These are phyloP conservation scores for Rhinogobio ventralis DNA, from an alignment of 2,797 vertebrate genomes.

Conservation along the genomic window DNA sequence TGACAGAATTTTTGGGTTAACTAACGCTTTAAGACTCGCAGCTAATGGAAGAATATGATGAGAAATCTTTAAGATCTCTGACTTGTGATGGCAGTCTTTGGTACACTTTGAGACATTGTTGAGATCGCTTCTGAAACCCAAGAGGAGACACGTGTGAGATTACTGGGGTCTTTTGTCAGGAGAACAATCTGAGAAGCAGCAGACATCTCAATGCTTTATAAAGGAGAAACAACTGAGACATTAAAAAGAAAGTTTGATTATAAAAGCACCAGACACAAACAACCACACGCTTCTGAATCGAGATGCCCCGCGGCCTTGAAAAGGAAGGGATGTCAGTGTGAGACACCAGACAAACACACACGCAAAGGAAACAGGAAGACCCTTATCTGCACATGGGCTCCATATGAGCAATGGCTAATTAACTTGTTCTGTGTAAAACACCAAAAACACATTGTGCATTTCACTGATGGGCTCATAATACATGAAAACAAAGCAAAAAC, in stretches of 20 bases:
- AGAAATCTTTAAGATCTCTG: neutral
- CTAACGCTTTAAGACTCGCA: neutral
- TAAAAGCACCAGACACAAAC: constrained; percentile 11
- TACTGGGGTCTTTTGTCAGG: neutral
- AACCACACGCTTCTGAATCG: neutral
- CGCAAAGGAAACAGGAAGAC: constrained; percentile 51
- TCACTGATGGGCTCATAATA: neutral
- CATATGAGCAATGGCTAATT: constrained; percentile 47
- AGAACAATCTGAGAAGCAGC: neutral
- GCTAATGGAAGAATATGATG: neutral
- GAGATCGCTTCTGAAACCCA: neutral
- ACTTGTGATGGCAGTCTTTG: neutral
- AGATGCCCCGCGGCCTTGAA: neutral
- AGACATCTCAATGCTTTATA: neutral
- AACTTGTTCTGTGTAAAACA: constrained; percentile 15
- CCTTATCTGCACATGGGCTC: constrained; percentile 54
- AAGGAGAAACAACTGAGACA: neutral
- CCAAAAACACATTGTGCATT: constrained; percentile 7
- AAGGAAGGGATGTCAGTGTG: constrained; percentile 13
- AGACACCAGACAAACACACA: constrained; percentile 14
- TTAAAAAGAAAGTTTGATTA: constrained; percentile 8
- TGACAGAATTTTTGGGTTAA: too few species aligned
- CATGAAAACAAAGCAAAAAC: neutral
- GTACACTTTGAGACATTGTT: neutral
- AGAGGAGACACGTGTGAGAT: neutral